Evolutionary conservation across 2,797 vertebrate genomes (phyloP).

Genomic region (Allobates femoralis): DNA sequence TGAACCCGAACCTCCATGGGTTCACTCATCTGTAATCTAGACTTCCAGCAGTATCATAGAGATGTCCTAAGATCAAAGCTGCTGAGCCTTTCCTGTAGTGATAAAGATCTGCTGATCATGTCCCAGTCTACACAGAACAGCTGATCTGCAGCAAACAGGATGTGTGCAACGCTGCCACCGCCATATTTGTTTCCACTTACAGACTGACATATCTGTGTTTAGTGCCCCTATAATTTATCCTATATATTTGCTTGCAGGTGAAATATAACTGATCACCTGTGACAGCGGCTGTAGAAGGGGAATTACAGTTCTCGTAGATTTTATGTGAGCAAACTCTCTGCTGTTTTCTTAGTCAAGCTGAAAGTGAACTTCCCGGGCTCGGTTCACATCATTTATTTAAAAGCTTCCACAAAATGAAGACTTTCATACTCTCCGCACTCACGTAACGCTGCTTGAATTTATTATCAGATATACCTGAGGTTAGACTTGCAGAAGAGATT

Average conservation of each 20-base stretch:
- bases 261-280: not conserved
- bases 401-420: constrained; percentile 22
- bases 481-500: constrained; percentile 39
- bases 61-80: too few relatives aligned
- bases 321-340: constrained; percentile 14
- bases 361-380: constrained; percentile 36
- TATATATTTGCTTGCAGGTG: not conserved
- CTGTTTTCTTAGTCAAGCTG: constrained; percentile 18
- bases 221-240: not conserved
- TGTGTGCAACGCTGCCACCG: not conserved
- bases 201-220: not conserved
- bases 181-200: not conserved
- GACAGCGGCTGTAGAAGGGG: not conserved
- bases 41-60: too few relatives aligned
- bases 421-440: constrained; percentile 55
- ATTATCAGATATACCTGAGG: constrained; percentile 37
- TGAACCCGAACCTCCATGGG: too few relatives aligned
- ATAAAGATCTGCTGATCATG: not conserved
- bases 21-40: too few relatives aligned
- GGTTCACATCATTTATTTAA: constrained; percentile 55
- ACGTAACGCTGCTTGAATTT: constrained; percentile 34
- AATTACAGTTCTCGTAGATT: not conserved
- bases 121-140: not conserved
- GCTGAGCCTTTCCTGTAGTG: not conserved
- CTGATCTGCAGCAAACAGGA: not conserved